A percentile compares a stretch with the other conserved stretches of the same genome.
Evolutionary conservation across 2,888 invertebrate genomes (phyloP).

Genomic region (Neocrepidodera transversa): DNA sequence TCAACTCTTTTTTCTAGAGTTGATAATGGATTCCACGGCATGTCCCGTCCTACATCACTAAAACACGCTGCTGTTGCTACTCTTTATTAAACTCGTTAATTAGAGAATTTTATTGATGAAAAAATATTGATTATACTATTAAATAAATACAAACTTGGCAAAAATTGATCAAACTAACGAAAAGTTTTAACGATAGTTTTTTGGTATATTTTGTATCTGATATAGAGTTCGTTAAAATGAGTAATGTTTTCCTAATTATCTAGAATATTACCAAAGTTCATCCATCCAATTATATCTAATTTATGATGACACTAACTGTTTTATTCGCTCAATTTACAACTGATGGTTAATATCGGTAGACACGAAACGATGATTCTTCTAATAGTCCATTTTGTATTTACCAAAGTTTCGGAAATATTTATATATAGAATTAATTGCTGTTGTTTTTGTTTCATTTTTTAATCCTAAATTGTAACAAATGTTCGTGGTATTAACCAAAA

Average conservation of each 20-base stretch:
- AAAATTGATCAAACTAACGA: slow-evolving; percentile 2
- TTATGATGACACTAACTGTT: slow-evolving; percentile 56
- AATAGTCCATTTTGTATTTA: slow-evolving; percentile 5
- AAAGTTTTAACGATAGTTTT: background rate
- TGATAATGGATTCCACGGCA: slow-evolving; percentile 38
- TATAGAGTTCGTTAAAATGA: slow-evolving; percentile 46
- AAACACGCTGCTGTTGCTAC: slow-evolving; percentile 4
- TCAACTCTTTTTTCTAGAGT: slow-evolving; percentile 34
- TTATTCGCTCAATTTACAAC: slow-evolving; percentile 54
- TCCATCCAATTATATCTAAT: slow-evolving; percentile 56
- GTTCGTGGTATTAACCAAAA: too few relatives aligned
- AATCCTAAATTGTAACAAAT: too few relatives aligned
- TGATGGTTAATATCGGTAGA: slow-evolving; percentile 53
- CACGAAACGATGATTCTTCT: slow-evolving; percentile 49
- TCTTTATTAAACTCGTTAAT: slow-evolving; percentile 31
- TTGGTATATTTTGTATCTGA: slow-evolving; percentile 23
- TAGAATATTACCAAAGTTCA: slow-evolving; percentile 55
- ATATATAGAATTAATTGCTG: background rate
- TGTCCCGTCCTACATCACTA: slow-evolving; percentile 35
- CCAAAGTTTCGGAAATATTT: background rate
- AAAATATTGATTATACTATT: too few relatives aligned
- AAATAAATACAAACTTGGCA: too few relatives aligned
- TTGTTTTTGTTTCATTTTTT: too few relatives aligned
- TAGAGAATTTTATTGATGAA: too few relatives aligned
- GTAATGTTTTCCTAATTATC: slow-evolving; percentile 55